phyloP scores from a whole-genome alignment of 2,797 vertebrate species.

The Crypturellus tataupa region DNA sequence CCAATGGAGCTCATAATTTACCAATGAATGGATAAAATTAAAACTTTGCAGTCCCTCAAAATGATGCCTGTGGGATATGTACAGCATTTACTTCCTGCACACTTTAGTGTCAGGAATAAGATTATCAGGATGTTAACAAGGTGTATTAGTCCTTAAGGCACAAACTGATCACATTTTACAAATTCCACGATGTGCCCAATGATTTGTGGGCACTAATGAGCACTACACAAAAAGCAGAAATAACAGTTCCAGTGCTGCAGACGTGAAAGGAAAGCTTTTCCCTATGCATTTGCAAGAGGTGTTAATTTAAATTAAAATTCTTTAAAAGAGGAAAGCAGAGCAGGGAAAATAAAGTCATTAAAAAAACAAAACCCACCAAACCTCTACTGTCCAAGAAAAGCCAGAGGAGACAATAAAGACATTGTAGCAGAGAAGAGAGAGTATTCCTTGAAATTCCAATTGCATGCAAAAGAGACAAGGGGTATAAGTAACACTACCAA shows the following conservation, averaged over 20 bases:
- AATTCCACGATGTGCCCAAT: background rate
- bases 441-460: constrained; percentile 46
- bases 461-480: background rate
- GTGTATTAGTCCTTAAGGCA: background rate
- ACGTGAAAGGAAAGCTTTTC: background rate
- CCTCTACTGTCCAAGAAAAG: constrained; percentile 61
- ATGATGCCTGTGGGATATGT: background rate
- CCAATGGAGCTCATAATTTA: constrained; percentile 1
- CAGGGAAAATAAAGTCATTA: background rate
- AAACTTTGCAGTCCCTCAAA: background rate
- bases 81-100: background rate
- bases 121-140: background rate
- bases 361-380: constrained; percentile 28
- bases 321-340: background rate
- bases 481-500: constrained; percentile 49
- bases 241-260: accelerated
- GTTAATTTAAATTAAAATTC: constrained; percentile 7
- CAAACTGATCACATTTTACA: background rate
- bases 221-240: background rate
- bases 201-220: background rate
- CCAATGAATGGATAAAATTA: background rate
- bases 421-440: constrained; percentile 55
- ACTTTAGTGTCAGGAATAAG: no score
- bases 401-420: constrained; percentile 50
- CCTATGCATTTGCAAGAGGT: background rate